phyloP scores from a whole-genome alignment of 92 coral and sea anemone species.

The Isaurus tuberculatus region DNA sequence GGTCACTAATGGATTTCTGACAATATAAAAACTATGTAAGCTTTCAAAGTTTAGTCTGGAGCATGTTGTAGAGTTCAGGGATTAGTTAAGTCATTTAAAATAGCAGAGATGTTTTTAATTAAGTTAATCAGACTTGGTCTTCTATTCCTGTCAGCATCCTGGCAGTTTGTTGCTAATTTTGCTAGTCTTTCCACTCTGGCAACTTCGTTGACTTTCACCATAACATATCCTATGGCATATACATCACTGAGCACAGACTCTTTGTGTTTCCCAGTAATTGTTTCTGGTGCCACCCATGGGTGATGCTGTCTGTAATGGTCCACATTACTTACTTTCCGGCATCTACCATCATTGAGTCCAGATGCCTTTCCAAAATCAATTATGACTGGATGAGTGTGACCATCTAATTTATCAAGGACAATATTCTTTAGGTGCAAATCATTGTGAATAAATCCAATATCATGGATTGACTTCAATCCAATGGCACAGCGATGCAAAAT shows the following conservation, averaged over 20 bases:
- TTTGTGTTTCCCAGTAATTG: conserved; percentile 50
- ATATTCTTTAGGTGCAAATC: conserved; percentile 45
- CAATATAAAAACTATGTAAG: background rate
- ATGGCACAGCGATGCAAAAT: conserved; percentile 45
- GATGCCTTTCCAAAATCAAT: conserved; percentile 52
- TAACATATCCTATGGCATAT: conserved; percentile 47
- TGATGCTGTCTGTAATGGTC: conserved; percentile 35
- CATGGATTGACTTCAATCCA: conserved; percentile 52
- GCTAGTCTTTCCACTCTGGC: conserved; percentile 8
- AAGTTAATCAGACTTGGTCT: conserved; percentile 32
- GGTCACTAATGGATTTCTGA: conserved; percentile 3
- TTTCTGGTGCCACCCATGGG: conserved; percentile 66
- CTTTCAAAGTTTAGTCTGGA: conserved; percentile 4
- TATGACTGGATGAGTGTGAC: conserved; percentile 50
- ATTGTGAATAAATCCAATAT: conserved; percentile 55
- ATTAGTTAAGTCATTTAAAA: conserved; percentile 15
- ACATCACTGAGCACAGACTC: conserved; percentile 56
- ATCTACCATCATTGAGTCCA: conserved; percentile 36
- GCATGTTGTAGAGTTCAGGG: conserved; percentile 17
- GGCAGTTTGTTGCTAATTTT: conserved; percentile 26
- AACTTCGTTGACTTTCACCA: conserved; percentile 36
- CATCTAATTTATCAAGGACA: conserved; percentile 52
- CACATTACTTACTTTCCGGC: conserved; percentile 40
- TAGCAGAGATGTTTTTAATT: conserved; percentile 17
- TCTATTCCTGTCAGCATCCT: conserved; percentile 21